A percentile compares a stretch with the other conserved stretches of the same genome.
These are phyloP conservation scores for Daphoenositta chrysoptera DNA, from an alignment of 2,113 vertebrate species.

Conservation along the genomic window DNA sequence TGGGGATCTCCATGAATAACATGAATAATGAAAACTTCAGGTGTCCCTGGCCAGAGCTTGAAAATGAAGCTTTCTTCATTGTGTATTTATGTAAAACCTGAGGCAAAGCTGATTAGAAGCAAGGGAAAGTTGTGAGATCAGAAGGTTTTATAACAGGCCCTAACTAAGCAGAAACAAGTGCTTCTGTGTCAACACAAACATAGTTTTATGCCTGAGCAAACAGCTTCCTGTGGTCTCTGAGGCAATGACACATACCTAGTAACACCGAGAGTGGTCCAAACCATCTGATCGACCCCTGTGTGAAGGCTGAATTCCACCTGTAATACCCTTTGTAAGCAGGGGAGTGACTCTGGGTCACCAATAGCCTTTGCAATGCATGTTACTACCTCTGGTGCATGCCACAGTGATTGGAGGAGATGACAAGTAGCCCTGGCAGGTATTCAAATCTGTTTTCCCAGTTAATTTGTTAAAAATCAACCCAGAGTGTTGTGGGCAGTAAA, in stretches of 20 bases:
- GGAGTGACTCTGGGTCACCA: background rate
- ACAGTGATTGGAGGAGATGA: background rate
- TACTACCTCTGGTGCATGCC: background rate
- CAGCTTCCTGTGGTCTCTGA: background rate
- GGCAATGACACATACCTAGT: background rate
- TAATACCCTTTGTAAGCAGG: background rate
- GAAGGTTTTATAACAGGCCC: background rate
- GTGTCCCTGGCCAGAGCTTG: background rate
- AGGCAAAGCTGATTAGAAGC: background rate
- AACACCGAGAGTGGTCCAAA: background rate
- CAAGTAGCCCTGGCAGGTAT: background rate
- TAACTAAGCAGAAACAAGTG: background rate
- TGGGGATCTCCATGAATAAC: background rate
- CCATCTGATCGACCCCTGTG: background rate
- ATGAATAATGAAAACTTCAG: background rate
- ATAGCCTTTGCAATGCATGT: background rate
- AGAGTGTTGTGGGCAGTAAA: background rate
- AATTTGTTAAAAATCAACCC: slow-evolving; percentile 40
- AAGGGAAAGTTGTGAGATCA: background rate
- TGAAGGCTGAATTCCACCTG: slow-evolving; percentile 34
- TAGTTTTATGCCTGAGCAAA: slow-evolving; percentile 29
- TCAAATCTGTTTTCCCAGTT: background rate
- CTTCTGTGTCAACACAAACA: background rate
- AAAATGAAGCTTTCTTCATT: background rate
- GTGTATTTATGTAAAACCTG: background rate